These are phyloP conservation scores for Odontophorus gujanensis DNA, from an alignment of 2,113 vertebrate genomes.

Conservation along the genomic window DNA sequence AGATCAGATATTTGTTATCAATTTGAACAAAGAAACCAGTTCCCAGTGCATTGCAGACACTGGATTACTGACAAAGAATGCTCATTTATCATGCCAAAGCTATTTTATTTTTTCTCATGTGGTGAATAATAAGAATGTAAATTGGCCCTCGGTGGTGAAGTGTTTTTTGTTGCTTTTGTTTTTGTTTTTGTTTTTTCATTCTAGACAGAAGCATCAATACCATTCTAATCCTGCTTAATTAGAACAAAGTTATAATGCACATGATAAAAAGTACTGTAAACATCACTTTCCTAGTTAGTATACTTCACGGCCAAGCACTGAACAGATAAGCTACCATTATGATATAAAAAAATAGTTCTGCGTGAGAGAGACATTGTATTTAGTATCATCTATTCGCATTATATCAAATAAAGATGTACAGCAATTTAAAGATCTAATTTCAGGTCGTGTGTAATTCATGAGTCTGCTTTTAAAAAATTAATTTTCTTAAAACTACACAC, in stretches of 20 bases:
- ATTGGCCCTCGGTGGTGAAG: constrained; percentile 23
- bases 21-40: constrained; percentile 19
- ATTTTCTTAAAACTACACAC: background rate
- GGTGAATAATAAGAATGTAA: constrained; percentile 65
- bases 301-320: constrained; percentile 6
- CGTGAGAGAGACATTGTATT: background rate
- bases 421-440: background rate
- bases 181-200: constrained; percentile 46
- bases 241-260: constrained; percentile 55
- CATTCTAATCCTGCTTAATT: constrained; percentile 69
- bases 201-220: constrained; percentile 48
- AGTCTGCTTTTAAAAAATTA: background rate
- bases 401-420: background rate
- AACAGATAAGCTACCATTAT: constrained; percentile 29
- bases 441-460: background rate
- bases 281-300: constrained; percentile 33
- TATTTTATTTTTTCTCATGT: constrained; percentile 61
- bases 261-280: constrained; percentile 61
- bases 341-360: constrained; percentile 34
- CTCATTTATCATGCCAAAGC: constrained; percentile 63
- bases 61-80: constrained; percentile 43
- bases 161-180: background rate
- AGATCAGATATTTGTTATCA: constrained; percentile 49
- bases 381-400: background rate
- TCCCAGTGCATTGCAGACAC: constrained; percentile 43